A percentile compares a stretch with the other conserved stretches of the same genome.
phyloP scores from a whole-genome alignment of 1,140 invertebrate genomes.

The Rhizoglyphus robini region DNA sequence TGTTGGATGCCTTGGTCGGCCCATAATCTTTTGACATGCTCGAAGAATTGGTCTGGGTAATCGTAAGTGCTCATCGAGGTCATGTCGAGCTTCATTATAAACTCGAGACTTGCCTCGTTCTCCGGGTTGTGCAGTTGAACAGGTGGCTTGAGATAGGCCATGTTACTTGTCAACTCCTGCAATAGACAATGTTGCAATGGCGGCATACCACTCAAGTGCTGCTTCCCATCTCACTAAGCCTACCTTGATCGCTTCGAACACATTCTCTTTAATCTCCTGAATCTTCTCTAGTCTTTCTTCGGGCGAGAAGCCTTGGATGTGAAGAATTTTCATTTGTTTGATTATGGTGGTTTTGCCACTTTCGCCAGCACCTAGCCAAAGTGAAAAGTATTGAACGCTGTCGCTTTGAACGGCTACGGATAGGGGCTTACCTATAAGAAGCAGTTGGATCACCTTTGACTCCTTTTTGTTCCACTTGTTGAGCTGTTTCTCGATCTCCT shows the following conservation, averaged over 20 bases:
- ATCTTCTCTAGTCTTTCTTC: slow-evolving; percentile 48
- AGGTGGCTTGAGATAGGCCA: slow-evolving; percentile 36
- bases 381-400: too few relatives aligned
- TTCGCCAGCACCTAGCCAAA: slow-evolving; percentile 37
- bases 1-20: slow-evolving; percentile 48
- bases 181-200: neutral
- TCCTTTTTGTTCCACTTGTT: slow-evolving; percentile 34
- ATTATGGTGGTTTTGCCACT: slow-evolving; percentile 59
- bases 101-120: slow-evolving; percentile 40
- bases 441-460: slow-evolving; percentile 44
- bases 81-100: slow-evolving; percentile 40
- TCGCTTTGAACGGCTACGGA: neutral
- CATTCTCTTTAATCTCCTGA: slow-evolving; percentile 46
- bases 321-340: slow-evolving; percentile 66
- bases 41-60: slow-evolving; percentile 48
- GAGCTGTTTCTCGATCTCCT: slow-evolving; percentile 32
- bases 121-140: slow-evolving; percentile 37
- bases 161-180: slow-evolving; percentile 42
- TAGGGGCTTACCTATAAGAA: slow-evolving; percentile 41
- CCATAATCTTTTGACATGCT: slow-evolving; percentile 44
- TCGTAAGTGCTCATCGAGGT: slow-evolving; percentile 23
- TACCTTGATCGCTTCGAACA: slow-evolving; percentile 49
- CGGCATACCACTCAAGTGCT: neutral
- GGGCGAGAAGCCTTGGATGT: slow-evolving; percentile 51
- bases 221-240: neutral